Evolutionary conservation across 2,888 invertebrate species (phyloP).

Genomic region (Pterobdella sp.): DNA sequence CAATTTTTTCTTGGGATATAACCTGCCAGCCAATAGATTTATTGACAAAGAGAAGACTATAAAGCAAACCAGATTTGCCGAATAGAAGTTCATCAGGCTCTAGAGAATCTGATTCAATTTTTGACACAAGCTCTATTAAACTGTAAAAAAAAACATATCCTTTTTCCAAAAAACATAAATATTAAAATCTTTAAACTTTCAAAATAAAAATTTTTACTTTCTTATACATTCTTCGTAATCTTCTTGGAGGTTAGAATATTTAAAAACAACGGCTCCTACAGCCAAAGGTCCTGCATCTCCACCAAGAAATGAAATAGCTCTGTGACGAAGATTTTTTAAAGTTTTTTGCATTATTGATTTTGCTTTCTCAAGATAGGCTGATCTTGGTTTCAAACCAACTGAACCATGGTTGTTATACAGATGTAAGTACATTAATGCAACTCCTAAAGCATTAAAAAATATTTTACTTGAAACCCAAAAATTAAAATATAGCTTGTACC

Average conservation of each 20-base stretch:
- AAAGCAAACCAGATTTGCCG: conserved; percentile 75
- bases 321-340: conserved; percentile 51
- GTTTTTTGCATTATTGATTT: conserved; percentile 39
- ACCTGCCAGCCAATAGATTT: conserved; percentile 58
- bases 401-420: conserved; percentile 43
- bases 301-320: conserved; percentile 61
- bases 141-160: conserved; percentile 49
- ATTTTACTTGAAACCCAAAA: neutral
- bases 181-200: neutral
- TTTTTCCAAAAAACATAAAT: neutral
- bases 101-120: conserved; percentile 54
- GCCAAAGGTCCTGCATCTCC: conserved; percentile 65
- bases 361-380: conserved; percentile 31
- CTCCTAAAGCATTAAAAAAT: conserved; percentile 49
- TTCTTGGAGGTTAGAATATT: conserved; percentile 56
- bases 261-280: conserved; percentile 58
- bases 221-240: conserved; percentile 44
- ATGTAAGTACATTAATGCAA: conserved; percentile 62
- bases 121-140: conserved; percentile 56
- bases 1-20: neutral
- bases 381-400: conserved; percentile 13
- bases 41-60: conserved; percentile 67
- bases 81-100: conserved; percentile 74
- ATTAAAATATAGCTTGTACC: conserved; percentile 52
- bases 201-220: conserved; percentile 30